Base-by-base conservation (phyloP, 2,888 invertebrate species). In the Ectemnius cavifrons region DNA sequence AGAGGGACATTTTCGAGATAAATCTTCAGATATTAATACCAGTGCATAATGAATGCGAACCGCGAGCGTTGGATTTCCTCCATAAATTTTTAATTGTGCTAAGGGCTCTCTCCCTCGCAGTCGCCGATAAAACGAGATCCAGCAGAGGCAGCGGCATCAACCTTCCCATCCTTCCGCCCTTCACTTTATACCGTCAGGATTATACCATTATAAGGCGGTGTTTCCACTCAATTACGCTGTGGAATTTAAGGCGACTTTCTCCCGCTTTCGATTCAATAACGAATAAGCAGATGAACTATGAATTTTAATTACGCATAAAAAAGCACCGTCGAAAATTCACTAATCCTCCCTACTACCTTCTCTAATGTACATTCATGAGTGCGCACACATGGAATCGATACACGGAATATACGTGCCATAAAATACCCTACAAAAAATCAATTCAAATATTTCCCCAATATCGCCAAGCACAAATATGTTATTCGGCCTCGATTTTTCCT, bases 21-120 rank as follows among this genome's bases (percentile, higher is more conserved):
- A 75, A 72, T 72, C 65, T 73, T 71, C 49, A 69, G 74, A 67
- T 67, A 77, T 79, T 79, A 75, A 74, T 75, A 75, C 66, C 69
- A 56, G 49, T 45, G 74, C 77, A 71, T 77, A 77, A 77, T 73
- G 67, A 77, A 71, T 57, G 47, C 27, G 46, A 46, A 27, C 45
- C 46, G n/a, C 65, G 23, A 59, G 23, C 59, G 49, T 46, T 4
- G 45, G 56, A 62, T 62, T 59, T 73, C 67, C 63, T 58, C 74
- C 79, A 67, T 79, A 75, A 73, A 79, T 79, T 79, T 79, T 78
- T 77, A 79, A 79, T 79, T 57, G 75, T 63, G 67, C 69, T 18
- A 70, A 63, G 75, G 64, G 64, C 62, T 20, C 47, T n/a, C n/a
- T n/a, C 47, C 23, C 14, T 52, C 66, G 63, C 66, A 27, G 58